Evolutionary conservation across 2,113 vertebrate genomes (phyloP).

Genomic region (Oryctolagus cuniculus): DNA sequence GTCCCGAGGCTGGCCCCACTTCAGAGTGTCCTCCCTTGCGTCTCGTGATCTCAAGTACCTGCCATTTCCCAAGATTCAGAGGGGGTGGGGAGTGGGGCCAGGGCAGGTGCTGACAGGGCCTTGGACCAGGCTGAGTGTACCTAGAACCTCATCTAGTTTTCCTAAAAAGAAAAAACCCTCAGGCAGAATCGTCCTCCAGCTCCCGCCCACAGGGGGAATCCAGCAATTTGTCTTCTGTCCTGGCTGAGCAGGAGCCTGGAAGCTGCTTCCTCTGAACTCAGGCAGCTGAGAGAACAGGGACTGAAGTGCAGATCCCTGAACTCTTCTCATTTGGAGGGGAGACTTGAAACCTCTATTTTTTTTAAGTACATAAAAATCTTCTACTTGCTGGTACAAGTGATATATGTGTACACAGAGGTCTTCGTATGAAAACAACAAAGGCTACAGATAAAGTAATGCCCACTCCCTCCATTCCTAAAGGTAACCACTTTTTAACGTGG

Average conservation of each 20-base stretch:
- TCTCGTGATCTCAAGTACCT: not conserved
- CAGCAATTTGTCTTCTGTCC: not conserved
- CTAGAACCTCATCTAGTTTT: not conserved
- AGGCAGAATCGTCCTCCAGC: not conserved
- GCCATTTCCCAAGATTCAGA: not conserved
- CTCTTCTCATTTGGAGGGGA: not conserved
- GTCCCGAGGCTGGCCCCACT: not conserved
- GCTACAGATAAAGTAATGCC: not conserved
- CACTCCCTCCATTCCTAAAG: not conserved
- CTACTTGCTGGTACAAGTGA: constrained; percentile 4
- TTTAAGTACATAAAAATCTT: not conserved
- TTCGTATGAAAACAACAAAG: not conserved
- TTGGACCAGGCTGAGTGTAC: not conserved
- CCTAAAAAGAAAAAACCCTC: not conserved
- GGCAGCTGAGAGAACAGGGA: not conserved
- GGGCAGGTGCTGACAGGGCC: not conserved
- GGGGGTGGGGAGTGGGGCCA: not conserved
- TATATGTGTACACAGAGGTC: too few relatives aligned
- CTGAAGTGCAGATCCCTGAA: not conserved
- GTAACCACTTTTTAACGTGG: not conserved
- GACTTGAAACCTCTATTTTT: not conserved
- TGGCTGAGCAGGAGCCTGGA: not conserved
- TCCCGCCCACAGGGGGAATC: not conserved
- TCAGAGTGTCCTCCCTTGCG: not conserved
- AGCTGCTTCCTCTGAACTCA: not conserved